These are phyloP conservation scores for Hormiphora californensis DNA, from an alignment of 37 sponge, comb jelly and placozoan genomes.

Conservation along the genomic window DNA sequence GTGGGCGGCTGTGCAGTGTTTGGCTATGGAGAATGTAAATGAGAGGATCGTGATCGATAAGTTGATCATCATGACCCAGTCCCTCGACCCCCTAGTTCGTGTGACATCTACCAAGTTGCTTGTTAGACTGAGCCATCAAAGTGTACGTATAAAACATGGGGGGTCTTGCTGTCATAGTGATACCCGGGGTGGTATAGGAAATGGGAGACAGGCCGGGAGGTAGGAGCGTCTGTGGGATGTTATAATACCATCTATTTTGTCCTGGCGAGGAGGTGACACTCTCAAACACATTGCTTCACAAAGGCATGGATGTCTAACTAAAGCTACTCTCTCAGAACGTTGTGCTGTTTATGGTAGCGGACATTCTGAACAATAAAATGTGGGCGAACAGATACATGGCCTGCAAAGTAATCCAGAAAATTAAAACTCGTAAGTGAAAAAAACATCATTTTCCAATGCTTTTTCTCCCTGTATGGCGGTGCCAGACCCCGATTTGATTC, in stretches of 20 bases:
- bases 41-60: conserved; percentile 31
- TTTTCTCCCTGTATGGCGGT: no score
- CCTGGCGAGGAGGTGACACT: no score
- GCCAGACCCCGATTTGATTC: no score
- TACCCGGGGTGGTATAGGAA: no score
- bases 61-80: conserved; percentile 41
- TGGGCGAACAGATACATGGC: conserved; percentile 54
- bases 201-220: no score
- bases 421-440: conserved; percentile 28
- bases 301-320: no score
- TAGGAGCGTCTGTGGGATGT: no score
- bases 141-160: neutral
- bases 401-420: conserved; percentile 46
- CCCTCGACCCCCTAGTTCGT: conserved; percentile 5
- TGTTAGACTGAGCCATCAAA: conserved; percentile 23
- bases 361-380: conserved; percentile 39
- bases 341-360: conserved; percentile 36
- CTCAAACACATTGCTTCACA: no score
- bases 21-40: conserved; percentile 49
- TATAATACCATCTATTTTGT: no score
- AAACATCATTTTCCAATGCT: no score
- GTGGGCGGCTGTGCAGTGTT: conserved; percentile 49
- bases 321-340: neutral
- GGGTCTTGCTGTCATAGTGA: no score
- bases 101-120: conserved; percentile 41